Evolutionary conservation across 2,888 invertebrate genomes (phyloP).

Genomic region (Dendrolimus pini): DNA sequence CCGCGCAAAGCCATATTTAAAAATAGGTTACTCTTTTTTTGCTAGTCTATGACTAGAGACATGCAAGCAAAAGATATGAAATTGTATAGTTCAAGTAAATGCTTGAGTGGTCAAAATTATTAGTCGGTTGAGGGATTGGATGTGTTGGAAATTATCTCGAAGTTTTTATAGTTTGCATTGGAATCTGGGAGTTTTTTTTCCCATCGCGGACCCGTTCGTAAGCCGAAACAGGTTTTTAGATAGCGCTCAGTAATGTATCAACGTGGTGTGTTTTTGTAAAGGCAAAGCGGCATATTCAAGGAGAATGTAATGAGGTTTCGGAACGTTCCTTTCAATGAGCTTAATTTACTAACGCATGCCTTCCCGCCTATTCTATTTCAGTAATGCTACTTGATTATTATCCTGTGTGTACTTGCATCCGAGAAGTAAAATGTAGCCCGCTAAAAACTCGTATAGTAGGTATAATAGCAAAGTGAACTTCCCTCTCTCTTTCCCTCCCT

Average conservation of each 20-base stretch:
- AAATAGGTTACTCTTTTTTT: not conserved
- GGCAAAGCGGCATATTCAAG: slow-evolving; percentile 68
- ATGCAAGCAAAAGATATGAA: slow-evolving; percentile 18
- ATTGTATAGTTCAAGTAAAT: slow-evolving; percentile 48
- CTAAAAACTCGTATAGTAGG: too few species aligned
- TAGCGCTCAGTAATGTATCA: slow-evolving; percentile 75
- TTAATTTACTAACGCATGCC: slow-evolving; percentile 28
- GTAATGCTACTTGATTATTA: not conserved
- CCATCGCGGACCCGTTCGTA: slow-evolving; percentile 60
- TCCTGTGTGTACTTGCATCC: not conserved
- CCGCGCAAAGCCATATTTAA: too few species aligned
- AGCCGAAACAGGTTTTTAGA: slow-evolving; percentile 74
- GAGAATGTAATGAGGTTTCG: slow-evolving; percentile 59
- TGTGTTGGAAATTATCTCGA: slow-evolving; percentile 68
- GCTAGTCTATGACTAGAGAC: not conserved
- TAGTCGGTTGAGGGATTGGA: slow-evolving; percentile 40
- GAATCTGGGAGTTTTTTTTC: slow-evolving; percentile 71
- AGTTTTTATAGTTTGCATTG: slow-evolving; percentile 72
- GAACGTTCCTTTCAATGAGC: slow-evolving; percentile 53
- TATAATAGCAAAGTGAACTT: too few species aligned
- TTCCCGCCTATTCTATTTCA: not conserved
- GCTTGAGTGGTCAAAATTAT: slow-evolving; percentile 47
- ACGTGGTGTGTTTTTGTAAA: slow-evolving; percentile 63
- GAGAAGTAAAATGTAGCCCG: too few species aligned
- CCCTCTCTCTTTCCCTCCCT: too few species aligned